Percentiles rank a stretch among this genome's conserved stretches.
Conservation (phyloP, 2,888 invertebrate genomes). For the Latrodectus elegans region DNA sequence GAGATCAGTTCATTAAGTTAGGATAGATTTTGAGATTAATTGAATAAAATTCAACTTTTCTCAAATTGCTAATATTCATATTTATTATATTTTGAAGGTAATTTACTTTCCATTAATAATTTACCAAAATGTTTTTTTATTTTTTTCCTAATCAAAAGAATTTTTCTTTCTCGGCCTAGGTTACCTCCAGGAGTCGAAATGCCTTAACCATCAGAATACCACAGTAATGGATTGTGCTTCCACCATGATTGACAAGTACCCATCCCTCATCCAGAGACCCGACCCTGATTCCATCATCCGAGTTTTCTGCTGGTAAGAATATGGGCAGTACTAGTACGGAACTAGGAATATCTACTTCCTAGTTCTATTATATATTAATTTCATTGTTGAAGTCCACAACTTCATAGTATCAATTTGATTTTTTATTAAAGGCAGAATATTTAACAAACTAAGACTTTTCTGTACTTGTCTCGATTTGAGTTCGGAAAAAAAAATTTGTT, state of each 20-base stretch:
- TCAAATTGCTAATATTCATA: no score
- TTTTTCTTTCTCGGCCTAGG: constrained; percentile 11
- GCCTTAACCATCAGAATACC: constrained; percentile 65
- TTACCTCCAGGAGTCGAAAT: constrained; percentile 65
- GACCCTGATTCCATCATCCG: constrained; percentile 63
- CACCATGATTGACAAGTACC: constrained; percentile 65
- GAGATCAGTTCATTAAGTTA: no score
- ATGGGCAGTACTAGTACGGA: neutral
- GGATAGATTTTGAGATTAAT: no score
- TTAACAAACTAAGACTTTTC: no score
- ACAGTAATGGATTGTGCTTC: constrained; percentile 66
- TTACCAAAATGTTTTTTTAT: no score
- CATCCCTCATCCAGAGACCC: constrained; percentile 56
- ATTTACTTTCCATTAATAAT: no score
- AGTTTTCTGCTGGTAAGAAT: constrained; percentile 65
- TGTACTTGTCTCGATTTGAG: no score
- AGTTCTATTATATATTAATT: neutral
- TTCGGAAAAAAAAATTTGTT: no score
- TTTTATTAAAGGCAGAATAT: neutral
- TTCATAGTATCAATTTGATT: neutral
- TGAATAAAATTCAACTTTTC: no score
- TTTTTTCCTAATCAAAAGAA: no score
- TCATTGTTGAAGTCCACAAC: neutral
- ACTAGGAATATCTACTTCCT: neutral
- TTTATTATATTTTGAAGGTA: no score